These are phyloP conservation scores for Camponotus floridanus DNA, from an alignment of 1,140 invertebrate species.

Conservation along the genomic window DNA sequence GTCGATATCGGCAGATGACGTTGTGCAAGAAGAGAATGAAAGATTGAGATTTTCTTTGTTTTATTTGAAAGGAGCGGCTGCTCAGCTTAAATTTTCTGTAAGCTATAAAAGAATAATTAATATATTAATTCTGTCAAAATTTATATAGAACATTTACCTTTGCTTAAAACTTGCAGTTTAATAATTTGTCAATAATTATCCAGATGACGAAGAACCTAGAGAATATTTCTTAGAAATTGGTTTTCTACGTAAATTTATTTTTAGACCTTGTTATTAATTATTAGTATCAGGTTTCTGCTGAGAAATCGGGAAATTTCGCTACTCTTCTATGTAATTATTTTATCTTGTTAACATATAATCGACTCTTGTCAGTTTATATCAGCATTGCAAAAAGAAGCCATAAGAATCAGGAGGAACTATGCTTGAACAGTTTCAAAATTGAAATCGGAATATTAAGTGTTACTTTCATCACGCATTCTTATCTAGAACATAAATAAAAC, in stretches of 20 bases:
- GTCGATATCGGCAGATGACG: neutral
- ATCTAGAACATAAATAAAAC: neutral
- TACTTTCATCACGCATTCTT: neutral
- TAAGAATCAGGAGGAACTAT: neutral
- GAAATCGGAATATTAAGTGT: neutral
- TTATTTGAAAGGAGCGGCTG: neutral
- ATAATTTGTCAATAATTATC: neutral
- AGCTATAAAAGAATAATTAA: neutral
- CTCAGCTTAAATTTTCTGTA: neutral
- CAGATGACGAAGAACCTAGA: neutral
- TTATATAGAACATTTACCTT: neutral
- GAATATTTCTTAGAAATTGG: neutral
- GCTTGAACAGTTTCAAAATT: neutral
- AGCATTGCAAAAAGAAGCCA: slow-evolving; percentile 4
- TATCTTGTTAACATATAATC: slow-evolving; percentile 24
- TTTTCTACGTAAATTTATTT: slow-evolving; percentile 1
- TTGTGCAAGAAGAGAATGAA: neutral
- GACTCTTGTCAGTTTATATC: neutral
- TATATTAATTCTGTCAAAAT: slow-evolving; percentile 10
- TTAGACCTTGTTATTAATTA: neutral
- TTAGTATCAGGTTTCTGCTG: neutral
- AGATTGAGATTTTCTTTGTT: slow-evolving; percentile 10
- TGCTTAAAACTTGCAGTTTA: no score
- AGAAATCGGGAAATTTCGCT: neutral
- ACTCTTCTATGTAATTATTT: neutral